Conservation (phyloP, 2,888 invertebrate species). For the Furcula furcula region DNA sequence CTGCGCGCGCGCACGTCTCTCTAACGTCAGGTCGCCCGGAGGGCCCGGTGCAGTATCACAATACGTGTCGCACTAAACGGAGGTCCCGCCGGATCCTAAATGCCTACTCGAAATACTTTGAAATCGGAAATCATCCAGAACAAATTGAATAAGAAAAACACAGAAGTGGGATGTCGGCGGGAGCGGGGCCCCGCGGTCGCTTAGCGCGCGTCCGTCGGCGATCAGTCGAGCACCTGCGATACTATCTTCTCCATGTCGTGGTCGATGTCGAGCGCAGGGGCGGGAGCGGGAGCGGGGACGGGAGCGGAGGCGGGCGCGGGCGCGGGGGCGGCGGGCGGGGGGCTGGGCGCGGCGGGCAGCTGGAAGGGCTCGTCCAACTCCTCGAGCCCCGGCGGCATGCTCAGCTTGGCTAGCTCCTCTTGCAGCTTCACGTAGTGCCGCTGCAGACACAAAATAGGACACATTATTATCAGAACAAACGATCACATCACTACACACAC, state of each 20-base stretch:
- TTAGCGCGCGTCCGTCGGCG: constrained; percentile 12
- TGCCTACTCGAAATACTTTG: constrained; percentile 60
- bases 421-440: constrained; percentile 91
- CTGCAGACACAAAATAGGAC: constrained; percentile 67
- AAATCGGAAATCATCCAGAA: constrained; percentile 56
- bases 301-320: constrained; percentile 37
- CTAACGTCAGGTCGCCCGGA: constrained; percentile 13
- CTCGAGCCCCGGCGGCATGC: constrained; percentile 88
- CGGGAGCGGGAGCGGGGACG: constrained; percentile 44
- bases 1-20: background rate
- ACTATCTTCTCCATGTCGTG: constrained; percentile 91
- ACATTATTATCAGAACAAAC: no score
- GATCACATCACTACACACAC: no score
- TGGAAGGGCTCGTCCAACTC: constrained; percentile 84
- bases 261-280: constrained; percentile 76
- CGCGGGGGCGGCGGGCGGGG: constrained; percentile 37
- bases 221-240: constrained; percentile 78
- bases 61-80: constrained; percentile 69
- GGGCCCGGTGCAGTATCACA: constrained; percentile 75
- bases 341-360: constrained; percentile 57
- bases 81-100: constrained; percentile 62
- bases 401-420: constrained; percentile 92
- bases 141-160: constrained; percentile 44
- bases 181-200: constrained; percentile 2
- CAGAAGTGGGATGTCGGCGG: constrained; percentile 2